Base-by-base conservation (phyloP, 2,113 vertebrate genomes). In the Gorsachius goisagi region DNA sequence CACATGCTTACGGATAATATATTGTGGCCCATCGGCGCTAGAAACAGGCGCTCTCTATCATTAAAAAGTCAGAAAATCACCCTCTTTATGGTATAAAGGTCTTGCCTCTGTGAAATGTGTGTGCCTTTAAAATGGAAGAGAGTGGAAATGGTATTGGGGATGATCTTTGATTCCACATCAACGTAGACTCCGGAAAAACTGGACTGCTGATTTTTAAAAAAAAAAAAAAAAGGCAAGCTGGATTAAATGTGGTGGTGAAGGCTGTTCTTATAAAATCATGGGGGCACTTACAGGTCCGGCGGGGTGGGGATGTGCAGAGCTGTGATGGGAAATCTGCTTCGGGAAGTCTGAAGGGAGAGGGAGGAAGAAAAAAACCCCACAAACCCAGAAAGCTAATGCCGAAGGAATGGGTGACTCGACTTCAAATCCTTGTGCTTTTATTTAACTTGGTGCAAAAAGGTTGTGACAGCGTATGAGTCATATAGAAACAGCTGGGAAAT, bases 1-100 rank as follows among this genome's bases (percentile, higher is more conserved):
- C 44, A 18, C 39, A 4, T 11, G 0, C 20, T 22, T 32, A 24
- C 0, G 50, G 73, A 2, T 30, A 5, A 2, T 4, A 2, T 18
- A 0, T 41, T 30, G 9, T 13, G 32, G 23, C 32, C 56, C 9
- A 5, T 55, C 39, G 35, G 59, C 47, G 15, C 58, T 24, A 19
- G 62, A 37, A 67, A 10, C 4, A 3, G 26, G 59, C 17, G 27
- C 8, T 58, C 53, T 79, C 32, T 69, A 3, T 11, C 24, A 1
- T 15, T 1, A 58, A 45, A 35, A 80, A 28, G 13, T 53, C 53
- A 86, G 84, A 66, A 87, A 71, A 35, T 67, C 0, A 1, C 23
- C 41, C 18, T 27, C 37, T 24, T 60, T 0, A 0, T 73, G 50
- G 26, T 7, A 3, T n/a, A 26, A 47, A 12, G 10, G 32, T 69